These are phyloP conservation scores for Rhynchomys soricoides DNA, from an alignment of 2,113 vertebrate genomes.

Conservation along the genomic window DNA sequence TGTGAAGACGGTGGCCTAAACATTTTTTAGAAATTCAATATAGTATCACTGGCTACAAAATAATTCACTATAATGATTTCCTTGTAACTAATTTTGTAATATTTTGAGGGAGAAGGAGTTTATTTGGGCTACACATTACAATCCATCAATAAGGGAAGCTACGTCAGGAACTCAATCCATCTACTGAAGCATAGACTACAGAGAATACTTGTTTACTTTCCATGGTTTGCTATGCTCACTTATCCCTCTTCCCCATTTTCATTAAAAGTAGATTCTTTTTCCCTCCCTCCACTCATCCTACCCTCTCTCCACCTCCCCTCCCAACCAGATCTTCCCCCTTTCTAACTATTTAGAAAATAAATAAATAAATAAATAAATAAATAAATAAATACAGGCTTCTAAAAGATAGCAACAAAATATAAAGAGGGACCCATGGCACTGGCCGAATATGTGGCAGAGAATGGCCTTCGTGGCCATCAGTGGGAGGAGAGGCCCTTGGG, in stretches of 20 bases:
- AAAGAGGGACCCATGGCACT: no score
- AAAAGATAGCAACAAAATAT: background rate
- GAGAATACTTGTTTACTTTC: background rate
- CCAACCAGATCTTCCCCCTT: no score
- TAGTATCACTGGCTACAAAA: background rate
- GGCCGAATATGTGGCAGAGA: no score
- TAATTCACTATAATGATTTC: background rate
- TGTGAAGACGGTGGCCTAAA: no score
- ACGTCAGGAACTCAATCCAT: background rate
- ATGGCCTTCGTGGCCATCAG: no score
- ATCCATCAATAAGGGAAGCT: background rate
- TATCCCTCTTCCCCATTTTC: background rate
- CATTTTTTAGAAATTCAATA: background rate
- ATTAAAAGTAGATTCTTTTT: background rate
- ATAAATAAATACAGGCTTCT: no score
- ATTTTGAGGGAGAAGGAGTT: background rate
- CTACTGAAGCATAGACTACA: background rate
- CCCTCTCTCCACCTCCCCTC: no score
- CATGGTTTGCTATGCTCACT: background rate
- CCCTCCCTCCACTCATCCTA: background rate
- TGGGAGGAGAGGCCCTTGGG: no score
- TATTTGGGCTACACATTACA: background rate
- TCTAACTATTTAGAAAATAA: background rate
- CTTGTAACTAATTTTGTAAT: background rate
- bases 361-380: no score